Evolutionary conservation across 53 echinoderm and acorn worm species (phyloP), one percentile per base, ranked within the genome.

Genomic region (Antedon mediterranea): DNA sequence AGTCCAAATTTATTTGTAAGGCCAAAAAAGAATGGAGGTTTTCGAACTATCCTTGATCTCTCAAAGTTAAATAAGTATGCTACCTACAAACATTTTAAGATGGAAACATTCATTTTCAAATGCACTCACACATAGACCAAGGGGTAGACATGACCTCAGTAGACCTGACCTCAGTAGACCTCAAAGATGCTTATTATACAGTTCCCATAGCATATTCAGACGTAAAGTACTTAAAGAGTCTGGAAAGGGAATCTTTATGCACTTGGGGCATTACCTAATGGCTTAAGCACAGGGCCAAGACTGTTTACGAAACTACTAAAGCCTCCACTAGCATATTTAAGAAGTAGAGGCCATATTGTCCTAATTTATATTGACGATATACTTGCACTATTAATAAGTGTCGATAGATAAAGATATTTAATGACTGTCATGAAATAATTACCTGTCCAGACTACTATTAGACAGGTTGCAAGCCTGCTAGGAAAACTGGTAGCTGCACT

Each of bases 261-360:
- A 75, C 83, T 76, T 72, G 71, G 2, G 33, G 89, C 42, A 15
- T 32, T 79, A 34, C 85, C 80, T 3, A 89, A 89, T 82, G 85
- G 89, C 3, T 31, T 82, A 28, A 82, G 71, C 13, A 79, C 82
- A 20, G 85, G 82, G 3, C 88, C 89, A 31, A 72, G 70, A 6
- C 57, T 82, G 13, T 89, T 85, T 33, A 85, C 85, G n/a, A 89
- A 85, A 34, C 30, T 89, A 0, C 30, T 85, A 44, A 89, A 85
- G 27, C 82, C 82, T n/a, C 73, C 76, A 0, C 43, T 88, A 32
- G 33, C 44, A 20, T 28, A 2, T 0, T 30, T 89, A 29, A 75
- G 72, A n/a, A n/a, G n/a, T 30, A 31, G 33, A 32, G 80, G 82
- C 27, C 76, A 82, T 34, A 32, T 76, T 9, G 34, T 85, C 3